A percentile compares a stretch with the other conserved stretches of the same genome.
Evolutionary conservation across 2,797 vertebrate species (phyloP).

Genomic region (Uromys caudimaculatus): DNA sequence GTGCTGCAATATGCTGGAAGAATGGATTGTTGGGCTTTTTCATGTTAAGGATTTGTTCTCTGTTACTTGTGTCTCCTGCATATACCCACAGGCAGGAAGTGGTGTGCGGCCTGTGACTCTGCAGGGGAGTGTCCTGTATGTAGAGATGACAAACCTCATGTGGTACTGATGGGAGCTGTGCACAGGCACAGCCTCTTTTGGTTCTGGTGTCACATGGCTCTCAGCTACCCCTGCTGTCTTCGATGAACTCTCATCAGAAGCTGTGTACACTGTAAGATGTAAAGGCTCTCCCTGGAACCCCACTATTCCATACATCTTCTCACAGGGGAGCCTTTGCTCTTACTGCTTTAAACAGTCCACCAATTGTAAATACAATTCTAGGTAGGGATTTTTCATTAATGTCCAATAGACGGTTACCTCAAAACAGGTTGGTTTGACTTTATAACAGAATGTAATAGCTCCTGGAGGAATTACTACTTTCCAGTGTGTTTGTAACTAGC

Average conservation of each 20-base stretch:
- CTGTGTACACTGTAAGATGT: background rate
- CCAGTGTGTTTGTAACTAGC: background rate
- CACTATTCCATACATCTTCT: background rate
- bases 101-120: background rate
- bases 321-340: background rate
- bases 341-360: background rate
- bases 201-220: background rate
- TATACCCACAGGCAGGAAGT: background rate
- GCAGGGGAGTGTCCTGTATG: fast-evolving
- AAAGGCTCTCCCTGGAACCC: background rate
- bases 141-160: fast-evolving
- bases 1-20: background rate
- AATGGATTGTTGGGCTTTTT: background rate
- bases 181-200: fast-evolving
- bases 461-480: background rate
- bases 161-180: background rate
- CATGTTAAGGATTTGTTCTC: background rate
- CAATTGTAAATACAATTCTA: background rate
- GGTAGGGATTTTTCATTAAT: background rate
- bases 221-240: background rate
- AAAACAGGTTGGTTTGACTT: background rate
- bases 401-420: background rate
- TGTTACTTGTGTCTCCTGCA: fast-evolving
- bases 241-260: background rate
- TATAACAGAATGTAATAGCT: background rate